Percentiles rank a stretch among this genome's conserved stretches.
These are phyloP conservation scores for Andrena haemorrhoa DNA, from an alignment of 2,888 invertebrate species.

Conservation along the genomic window DNA sequence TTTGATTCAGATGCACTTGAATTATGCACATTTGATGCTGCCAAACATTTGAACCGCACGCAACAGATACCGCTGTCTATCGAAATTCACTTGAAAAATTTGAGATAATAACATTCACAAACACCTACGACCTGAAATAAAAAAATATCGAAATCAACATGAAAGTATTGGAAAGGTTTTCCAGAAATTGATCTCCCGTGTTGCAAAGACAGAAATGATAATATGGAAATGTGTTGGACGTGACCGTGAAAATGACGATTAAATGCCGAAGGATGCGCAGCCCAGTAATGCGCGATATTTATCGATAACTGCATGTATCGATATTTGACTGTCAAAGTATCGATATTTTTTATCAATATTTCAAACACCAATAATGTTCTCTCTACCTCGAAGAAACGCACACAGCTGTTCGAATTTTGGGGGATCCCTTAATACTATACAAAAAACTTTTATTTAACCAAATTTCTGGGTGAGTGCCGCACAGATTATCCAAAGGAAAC, in stretches of 20 bases:
- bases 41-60: constrained; percentile 25
- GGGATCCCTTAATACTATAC: no score
- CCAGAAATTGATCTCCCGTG: neutral
- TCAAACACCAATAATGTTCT: no score
- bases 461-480: no score
- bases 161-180: neutral
- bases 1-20: constrained; percentile 14
- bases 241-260: neutral
- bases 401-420: no score
- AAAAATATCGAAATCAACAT: neutral
- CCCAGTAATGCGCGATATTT: no score
- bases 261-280: neutral
- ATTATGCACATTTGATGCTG: constrained; percentile 6
- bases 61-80: neutral
- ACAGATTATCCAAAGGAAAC: no score
- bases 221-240: neutral
- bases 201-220: neutral
- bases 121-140: neutral
- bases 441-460: no score
- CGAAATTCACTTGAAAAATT: neutral
- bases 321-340: no score
- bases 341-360: no score
- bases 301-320: no score
- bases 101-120: neutral
- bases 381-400: no score